Evolutionary conservation across 2,888 invertebrate species (phyloP), one percentile per base, ranked within the genome.

Genomic region (Doris montereyensis): DNA sequence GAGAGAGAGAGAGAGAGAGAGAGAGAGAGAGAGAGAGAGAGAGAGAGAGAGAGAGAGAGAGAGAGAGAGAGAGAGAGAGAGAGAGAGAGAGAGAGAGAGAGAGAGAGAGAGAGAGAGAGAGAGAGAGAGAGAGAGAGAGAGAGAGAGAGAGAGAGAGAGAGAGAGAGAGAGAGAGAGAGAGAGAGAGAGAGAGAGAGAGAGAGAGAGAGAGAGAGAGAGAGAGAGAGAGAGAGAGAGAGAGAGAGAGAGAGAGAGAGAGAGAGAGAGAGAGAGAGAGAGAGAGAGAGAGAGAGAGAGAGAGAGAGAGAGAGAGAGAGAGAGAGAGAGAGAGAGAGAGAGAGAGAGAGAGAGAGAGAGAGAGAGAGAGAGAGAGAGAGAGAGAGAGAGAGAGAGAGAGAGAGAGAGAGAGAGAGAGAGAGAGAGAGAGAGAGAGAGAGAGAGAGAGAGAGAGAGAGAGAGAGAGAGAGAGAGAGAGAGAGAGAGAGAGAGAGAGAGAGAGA

Each of bases 111-210:
- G 4, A 62, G 13, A 62, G 62, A 62, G 13, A 62, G 13, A 62
- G 13, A 62, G 62, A n/a, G 21, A 21, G 62, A 62, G 62, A 62
- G 62, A 62, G 62, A 62, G 62, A 62, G 62, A 62, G 62, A 62
- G 62, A 62, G 62, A 62, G 62, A 62, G 62, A 62, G 62, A 62
- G 62, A 62, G 62, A 62, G 62, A 62, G 62, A 62, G 62, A 21
- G 62, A 62, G 62, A 62, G 62, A 62, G 62, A 62, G 62, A 62
- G 62, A 62, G 62, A 62, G 62, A 62, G 21, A 62, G 62, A 62
- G 62, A 62, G 62, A 62, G 62, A 62, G 62, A 21, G 62, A 21
- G 62, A 62, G 62, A n/a, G 21, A 62, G 21, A 62, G 62, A 62
- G 62, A 62, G 21, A 62, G 8, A 52, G 8, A 52, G 8, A 13